Evolutionary conservation across 2,797 vertebrate genomes (phyloP).

Genomic region (Liasis olivaceus): DNA sequence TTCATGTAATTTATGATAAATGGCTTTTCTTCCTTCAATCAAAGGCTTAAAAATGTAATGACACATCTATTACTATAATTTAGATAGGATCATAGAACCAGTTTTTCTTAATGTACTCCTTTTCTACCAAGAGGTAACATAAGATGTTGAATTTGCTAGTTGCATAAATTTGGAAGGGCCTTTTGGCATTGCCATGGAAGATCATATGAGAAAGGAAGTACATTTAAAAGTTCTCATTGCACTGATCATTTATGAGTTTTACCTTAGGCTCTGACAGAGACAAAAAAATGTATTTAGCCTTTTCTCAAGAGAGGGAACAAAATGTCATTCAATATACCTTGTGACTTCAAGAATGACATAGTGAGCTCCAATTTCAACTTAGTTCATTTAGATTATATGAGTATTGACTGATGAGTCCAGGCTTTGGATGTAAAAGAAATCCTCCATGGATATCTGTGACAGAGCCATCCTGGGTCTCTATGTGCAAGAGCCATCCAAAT

Average conservation of each 20-base stretch:
- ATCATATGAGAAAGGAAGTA: accelerated
- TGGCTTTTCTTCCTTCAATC: not conserved
- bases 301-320: not conserved
- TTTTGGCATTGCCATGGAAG: not conserved
- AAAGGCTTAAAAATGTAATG: not conserved
- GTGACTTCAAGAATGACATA: not conserved
- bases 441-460: too few relatives aligned
- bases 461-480: not conserved
- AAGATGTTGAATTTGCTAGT: not conserved
- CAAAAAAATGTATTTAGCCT: not conserved
- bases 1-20: not conserved
- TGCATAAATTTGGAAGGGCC: not conserved
- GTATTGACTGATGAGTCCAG: not conserved
- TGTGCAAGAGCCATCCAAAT: not conserved
- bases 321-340: not conserved
- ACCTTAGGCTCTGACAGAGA: not conserved
- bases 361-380: not conserved
- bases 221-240: not conserved
- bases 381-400: not conserved
- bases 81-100: not conserved
- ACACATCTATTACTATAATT: not conserved
- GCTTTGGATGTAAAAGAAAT: too few relatives aligned
- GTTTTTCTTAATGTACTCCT: slow-evolving; percentile 8
- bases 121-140: not conserved
- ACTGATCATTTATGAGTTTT: not conserved